A percentile compares a stretch with the other conserved stretches of the same genome.
Evolutionary conservation across 2,113 vertebrate genomes (phyloP).

Genomic region (Chlamydotis undulata): DNA sequence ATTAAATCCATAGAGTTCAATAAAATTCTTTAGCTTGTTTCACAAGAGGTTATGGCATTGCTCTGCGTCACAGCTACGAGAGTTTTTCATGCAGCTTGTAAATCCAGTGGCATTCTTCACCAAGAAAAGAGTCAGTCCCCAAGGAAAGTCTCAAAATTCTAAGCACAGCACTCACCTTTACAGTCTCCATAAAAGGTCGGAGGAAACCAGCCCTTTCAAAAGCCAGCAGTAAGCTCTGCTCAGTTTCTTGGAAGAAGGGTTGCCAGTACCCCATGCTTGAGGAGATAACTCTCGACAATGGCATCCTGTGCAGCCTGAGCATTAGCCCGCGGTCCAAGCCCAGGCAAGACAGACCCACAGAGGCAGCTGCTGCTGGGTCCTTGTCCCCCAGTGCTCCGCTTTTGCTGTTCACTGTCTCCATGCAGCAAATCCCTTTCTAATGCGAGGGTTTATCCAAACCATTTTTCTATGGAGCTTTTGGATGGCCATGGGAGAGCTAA

Average conservation of each 20-base stretch:
- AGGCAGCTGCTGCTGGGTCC: neutral
- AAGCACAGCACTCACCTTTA: neutral
- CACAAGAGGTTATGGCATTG: neutral
- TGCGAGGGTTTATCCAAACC: neutral
- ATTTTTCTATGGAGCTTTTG: neutral
- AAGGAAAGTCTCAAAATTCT: neutral
- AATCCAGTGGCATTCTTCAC: neutral
- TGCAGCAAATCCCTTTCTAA: neutral
- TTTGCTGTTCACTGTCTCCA: neutral
- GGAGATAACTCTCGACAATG: neutral
- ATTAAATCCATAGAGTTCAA: neutral
- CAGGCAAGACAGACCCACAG: neutral
- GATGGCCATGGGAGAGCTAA: neutral
- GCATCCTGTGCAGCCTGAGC: neutral
- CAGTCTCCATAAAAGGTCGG: neutral
- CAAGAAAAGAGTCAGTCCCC: neutral
- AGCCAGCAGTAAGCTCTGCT: neutral
- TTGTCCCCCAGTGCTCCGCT: fast-evolving
- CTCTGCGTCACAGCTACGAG: neutral
- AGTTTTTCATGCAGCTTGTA: neutral
- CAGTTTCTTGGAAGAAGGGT: neutral
- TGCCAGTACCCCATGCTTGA: neutral
- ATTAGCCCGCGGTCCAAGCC: neutral
- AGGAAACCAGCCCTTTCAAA: neutral
- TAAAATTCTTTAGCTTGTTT: neutral